phyloP scores from a whole-genome alignment of 2,888 invertebrate genomes.

The Zygogramma bicolorata region DNA sequence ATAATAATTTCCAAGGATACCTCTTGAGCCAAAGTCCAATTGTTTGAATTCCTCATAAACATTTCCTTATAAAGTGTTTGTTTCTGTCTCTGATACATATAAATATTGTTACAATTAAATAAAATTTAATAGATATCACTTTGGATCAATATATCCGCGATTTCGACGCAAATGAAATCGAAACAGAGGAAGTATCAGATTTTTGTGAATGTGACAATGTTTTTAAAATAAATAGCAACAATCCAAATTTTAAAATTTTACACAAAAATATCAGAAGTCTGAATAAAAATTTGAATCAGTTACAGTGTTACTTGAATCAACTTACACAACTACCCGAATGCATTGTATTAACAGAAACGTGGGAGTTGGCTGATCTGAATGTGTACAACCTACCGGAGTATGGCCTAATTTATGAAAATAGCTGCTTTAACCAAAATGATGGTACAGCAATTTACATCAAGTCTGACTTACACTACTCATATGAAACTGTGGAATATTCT shows the following conservation, averaged over 20 bases:
- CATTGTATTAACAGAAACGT: neutral
- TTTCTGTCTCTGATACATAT: neutral
- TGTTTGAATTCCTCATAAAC: neutral
- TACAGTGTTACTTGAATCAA: neutral
- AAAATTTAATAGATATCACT: neutral
- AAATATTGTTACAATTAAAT: neutral
- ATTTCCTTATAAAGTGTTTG: neutral
- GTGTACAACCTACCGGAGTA: neutral
- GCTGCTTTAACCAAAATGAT: neutral
- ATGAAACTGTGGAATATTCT: neutral
- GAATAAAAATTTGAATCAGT: neutral
- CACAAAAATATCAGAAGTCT: neutral
- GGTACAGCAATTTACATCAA: neutral
- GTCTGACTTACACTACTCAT: neutral
- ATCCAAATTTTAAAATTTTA: neutral
- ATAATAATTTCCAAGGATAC: neutral
- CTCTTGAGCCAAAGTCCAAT: neutral
- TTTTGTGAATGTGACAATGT: neutral
- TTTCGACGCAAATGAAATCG: neutral
- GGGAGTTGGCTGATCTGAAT: neutral
- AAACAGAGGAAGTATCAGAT: constrained; percentile 1
- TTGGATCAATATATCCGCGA: neutral
- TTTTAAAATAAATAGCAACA: neutral
- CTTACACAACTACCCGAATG: neutral
- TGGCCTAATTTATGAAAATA: neutral